Percentiles rank a stretch among this genome's conserved stretches.
Evolutionary conservation across 2,797 vertebrate species (phyloP).

Genomic region (Esox lucius): DNA sequence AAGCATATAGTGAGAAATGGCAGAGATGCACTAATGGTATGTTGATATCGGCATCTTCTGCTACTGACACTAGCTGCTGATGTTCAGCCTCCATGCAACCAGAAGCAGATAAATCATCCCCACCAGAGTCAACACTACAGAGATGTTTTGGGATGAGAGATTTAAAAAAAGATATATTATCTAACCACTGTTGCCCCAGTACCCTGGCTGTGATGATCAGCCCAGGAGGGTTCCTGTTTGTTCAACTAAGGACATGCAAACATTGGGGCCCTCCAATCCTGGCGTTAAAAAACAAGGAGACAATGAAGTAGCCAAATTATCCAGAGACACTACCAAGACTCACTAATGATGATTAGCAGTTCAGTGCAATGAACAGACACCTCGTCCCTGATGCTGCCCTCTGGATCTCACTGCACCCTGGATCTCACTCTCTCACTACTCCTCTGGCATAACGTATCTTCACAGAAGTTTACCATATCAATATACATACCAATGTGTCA

Average conservation of each 20-base stretch:
- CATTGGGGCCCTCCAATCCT: neutral
- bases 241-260: neutral
- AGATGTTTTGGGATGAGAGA: neutral
- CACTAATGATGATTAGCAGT: conserved; percentile 27
- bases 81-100: conserved; percentile 33
- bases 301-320: neutral
- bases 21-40: conserved; percentile 14
- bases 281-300: neutral
- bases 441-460: conserved; percentile 12
- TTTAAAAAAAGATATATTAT: neutral
- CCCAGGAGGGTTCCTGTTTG: neutral
- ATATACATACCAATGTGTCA: conserved; percentile 40
- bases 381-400: conserved; percentile 52
- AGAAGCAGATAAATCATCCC: conserved; percentile 29
- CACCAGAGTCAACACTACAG: neutral
- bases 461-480: conserved; percentile 34
- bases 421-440: conserved; percentile 16
- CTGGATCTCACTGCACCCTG: conserved; percentile 24
- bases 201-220: neutral
- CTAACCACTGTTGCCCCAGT: neutral
- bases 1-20: conserved; percentile 31
- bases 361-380: conserved; percentile 27
- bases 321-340: neutral
- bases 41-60: neutral
- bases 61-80: conserved; percentile 24